Evolutionary conservation across 2,888 invertebrate genomes (phyloP), one percentile per base, ranked within the genome.

Genomic region (Diarsia mendica): DNA sequence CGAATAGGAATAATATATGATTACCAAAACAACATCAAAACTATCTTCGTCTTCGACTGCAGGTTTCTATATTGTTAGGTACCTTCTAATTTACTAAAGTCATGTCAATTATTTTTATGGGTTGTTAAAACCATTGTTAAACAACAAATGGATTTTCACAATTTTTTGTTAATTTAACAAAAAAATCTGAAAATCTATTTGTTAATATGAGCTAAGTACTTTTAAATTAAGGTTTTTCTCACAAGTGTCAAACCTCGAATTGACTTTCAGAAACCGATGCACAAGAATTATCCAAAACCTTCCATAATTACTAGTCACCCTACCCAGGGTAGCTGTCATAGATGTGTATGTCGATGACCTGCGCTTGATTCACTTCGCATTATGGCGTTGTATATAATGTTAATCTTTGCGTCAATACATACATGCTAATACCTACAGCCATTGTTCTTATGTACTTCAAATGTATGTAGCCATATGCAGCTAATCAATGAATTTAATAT

Each of bases 341-440:
- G 84, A 44, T 63, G 65, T 66, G 48, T 66, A 69, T 72, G 90
- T 90, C 90, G 79, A 85, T 84, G 90, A 89, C 89, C 89, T 84
- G 77, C 76, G 82, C 84, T 88, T 87, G 89, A 89, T 88, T 88
- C 87, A 87, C 81, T 65, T 20, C 78, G 55, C 76, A 53, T 65
- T 83, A 87, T 81, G 84, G 84, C 72, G 60, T 64, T 79, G 82
- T 76, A 75, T 83, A 75, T 85, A 79, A 79, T 85, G 73, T 74
- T 84, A 89, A 85, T 85, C 85, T 80, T 79, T 87, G 74, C 85
- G 80, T 83, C 79, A 83, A 44, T 69, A 61, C 63, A 44, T 67
- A 58, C 65, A 88, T 88, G 78, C 70, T 86, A 84, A 80, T 84
- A 75, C 63, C 78, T 75, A 83, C 79, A 85, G 80, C 77, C 80